Evolutionary conservation across 1,140 invertebrate genomes (phyloP), one percentile per base, ranked within the genome.

Genomic region (Leguminivora glycinivorella): DNA sequence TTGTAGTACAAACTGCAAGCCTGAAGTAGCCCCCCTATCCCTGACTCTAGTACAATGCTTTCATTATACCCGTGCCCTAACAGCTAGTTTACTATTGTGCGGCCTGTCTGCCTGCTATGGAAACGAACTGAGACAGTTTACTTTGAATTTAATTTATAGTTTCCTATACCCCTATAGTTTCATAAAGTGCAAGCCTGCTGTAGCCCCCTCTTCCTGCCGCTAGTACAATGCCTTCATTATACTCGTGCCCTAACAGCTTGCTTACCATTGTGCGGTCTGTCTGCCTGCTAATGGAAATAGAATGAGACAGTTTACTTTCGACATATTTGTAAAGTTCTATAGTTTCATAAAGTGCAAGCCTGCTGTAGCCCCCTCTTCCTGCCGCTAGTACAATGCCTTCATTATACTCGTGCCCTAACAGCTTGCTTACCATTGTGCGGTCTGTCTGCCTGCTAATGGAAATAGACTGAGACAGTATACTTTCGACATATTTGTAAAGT

Each of bases 151-250:
- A n/a, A n/a, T n/a, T n/a, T n/a, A n/a, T n/a, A n/a, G n/a, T n/a
- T n/a, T n/a, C n/a, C n/a, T n/a, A n/a, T n/a, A n/a, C n/a, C n/a
- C n/a, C n/a, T n/a, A n/a, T n/a, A n/a, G n/a, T n/a, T n/a, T n/a
- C n/a, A n/a, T n/a, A n/a, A n/a, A n/a, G n/a, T n/a, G n/a, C 17
- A 12, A 5, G 56, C 19, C 56, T 56, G 22, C 56, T 56, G 56
- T 56, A 12, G 19, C 12, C 5, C 19, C 12, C 56, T 56, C 7
- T 25, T 7, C 29, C 19, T 56, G 22, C 2, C n/a, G 56, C 70
- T 43, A 75, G 72, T 70, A 80, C 79, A 81, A 81, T 81, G 73
- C 76, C 73, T 78, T 81, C 75, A 81, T 81, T 81, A 81, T 81
- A 70, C 70, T 52, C 75, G 78, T 81, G 71, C 70, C 60, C 75